Percentiles rank a stretch among this genome's conserved stretches.
phyloP scores from a whole-genome alignment of 2,797 vertebrate genomes.

The Danio tinwini region DNA sequence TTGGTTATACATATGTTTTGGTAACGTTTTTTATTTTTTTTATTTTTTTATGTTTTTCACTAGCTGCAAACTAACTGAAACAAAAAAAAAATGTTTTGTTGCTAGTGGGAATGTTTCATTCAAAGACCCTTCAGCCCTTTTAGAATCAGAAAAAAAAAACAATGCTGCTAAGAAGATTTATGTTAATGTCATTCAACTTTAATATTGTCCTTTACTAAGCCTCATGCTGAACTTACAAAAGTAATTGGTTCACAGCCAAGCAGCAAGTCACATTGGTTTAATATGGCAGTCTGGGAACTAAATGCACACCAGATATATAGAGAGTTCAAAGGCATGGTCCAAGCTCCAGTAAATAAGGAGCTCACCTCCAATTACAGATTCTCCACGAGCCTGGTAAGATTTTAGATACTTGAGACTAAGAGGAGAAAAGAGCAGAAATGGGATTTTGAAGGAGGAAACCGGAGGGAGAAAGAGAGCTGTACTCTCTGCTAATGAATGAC shows the following conservation, averaged over 20 bases:
- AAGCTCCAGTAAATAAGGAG: not conserved
- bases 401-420: constrained; percentile 24
- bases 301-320: not conserved
- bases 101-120: not conserved
- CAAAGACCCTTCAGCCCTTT: not conserved
- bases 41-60: not conserved
- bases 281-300: not conserved
- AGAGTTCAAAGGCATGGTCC: not conserved
- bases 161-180: constrained; percentile 1
- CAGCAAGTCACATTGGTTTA: not conserved
- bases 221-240: constrained; percentile 9
- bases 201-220: not conserved
- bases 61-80: not conserved
- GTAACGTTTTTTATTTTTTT: not conserved
- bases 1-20: not conserved
- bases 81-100: not conserved
- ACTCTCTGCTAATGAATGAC: constrained; percentile 46
- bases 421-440: constrained; percentile 1
- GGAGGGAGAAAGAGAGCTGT: not conserved
- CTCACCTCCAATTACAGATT: constrained; percentile 21
- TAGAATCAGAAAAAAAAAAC: not conserved
- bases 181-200: not conserved
- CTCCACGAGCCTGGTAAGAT: constrained; percentile 11
- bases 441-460: constrained; percentile 10
- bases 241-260: not conserved